Percentiles rank a stretch among this genome's conserved stretches.
phyloP scores from a whole-genome alignment of 2,888 invertebrate species.

The Ashinkailepas kermadecensis region DNA sequence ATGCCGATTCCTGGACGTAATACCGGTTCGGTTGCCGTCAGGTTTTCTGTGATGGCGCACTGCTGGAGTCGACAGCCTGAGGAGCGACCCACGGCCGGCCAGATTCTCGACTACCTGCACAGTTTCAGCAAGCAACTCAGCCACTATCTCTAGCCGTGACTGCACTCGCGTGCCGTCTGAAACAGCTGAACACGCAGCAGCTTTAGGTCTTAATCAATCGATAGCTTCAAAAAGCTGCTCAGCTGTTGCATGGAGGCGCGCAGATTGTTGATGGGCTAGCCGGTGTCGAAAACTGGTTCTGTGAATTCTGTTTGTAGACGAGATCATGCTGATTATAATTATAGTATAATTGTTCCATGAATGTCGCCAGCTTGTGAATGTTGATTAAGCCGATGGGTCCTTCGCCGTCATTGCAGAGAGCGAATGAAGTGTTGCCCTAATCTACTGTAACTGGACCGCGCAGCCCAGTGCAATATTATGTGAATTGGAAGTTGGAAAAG shows the following conservation, averaged over 20 bases:
- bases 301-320: not conserved
- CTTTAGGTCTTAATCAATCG: not conserved
- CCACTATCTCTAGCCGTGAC: constrained; percentile 27
- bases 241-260: not conserved
- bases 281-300: not conserved
- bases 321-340: not conserved
- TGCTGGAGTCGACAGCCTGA: constrained; percentile 32
- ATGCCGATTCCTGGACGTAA: too few relatives aligned
- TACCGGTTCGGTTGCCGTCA: constrained; percentile 6
- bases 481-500: not conserved
- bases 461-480: not conserved
- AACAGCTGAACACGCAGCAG: not conserved
- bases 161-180: not conserved
- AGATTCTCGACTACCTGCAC: constrained; percentile 31
- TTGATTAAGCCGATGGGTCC: not conserved
- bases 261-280: too few relatives aligned
- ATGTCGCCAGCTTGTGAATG: not conserved
- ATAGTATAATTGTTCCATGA: too few relatives aligned
- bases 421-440: not conserved
- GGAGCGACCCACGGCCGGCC: constrained; percentile 31
- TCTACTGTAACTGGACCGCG: too few relatives aligned
- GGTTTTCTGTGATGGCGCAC: constrained; percentile 34
- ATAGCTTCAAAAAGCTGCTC: not conserved
- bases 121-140: constrained; percentile 33
- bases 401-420: not conserved